phyloP scores from a whole-genome alignment of 1,140 invertebrate species.

The Cydia pomonella region DNA sequence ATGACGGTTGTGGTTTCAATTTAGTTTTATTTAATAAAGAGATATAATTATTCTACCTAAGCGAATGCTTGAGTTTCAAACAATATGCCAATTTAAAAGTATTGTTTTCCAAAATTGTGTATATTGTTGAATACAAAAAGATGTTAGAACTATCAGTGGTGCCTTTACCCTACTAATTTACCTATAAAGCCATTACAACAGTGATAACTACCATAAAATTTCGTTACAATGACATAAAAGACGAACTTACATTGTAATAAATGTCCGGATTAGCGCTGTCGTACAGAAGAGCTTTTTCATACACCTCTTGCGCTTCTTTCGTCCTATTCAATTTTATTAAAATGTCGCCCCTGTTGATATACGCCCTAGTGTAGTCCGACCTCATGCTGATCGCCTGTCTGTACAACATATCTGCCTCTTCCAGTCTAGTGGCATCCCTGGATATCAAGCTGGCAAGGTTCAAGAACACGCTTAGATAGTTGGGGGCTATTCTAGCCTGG shows the following conservation, averaged over 20 bases:
- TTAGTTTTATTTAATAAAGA: no score
- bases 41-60: no score
- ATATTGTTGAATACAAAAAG: no score
- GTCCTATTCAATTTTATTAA: slow-evolving; percentile 97
- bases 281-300: slow-evolving; percentile 95
- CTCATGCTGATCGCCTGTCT: slow-evolving; percentile 97
- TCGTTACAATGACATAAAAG: no score
- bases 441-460: slow-evolving; percentile 97
- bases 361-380: slow-evolving; percentile 97
- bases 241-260: slow-evolving; percentile 93
- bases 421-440: slow-evolving; percentile 93
- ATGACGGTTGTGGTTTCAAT: no score
- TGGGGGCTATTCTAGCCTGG: slow-evolving; percentile 96
- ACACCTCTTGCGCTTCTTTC: slow-evolving; percentile 96
- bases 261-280: slow-evolving; percentile 98
- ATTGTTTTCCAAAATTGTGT: no score
- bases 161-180: no score
- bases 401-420: slow-evolving; percentile 97
- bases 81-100: no score
- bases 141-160: no score
- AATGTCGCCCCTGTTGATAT: slow-evolving; percentile 98
- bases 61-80: no score
- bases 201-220: no score
- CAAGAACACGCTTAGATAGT: slow-evolving; percentile 97
- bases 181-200: no score